These are phyloP conservation scores for Novumbra hubbsi DNA, from an alignment of 2,797 vertebrate species.

Conservation along the genomic window DNA sequence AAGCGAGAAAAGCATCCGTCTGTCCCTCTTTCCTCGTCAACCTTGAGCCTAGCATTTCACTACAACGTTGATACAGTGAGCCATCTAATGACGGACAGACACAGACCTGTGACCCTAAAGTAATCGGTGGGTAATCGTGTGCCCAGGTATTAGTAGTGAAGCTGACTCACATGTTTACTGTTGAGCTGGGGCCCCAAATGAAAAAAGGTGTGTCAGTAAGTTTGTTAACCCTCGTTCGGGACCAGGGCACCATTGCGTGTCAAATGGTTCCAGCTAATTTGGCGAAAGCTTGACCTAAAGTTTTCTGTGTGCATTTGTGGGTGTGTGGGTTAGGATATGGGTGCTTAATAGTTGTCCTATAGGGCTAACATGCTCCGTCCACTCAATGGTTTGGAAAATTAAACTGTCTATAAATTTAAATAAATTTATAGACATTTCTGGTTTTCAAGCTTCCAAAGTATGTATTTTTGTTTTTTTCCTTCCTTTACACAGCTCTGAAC, in stretches of 20 bases:
- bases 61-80: background rate
- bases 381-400: too few species aligned
- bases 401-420: too few species aligned
- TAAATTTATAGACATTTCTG: too few species aligned
- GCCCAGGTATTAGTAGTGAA: background rate
- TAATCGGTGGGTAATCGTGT: background rate
- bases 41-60: background rate
- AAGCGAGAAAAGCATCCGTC: background rate
- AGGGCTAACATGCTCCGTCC: too few species aligned
- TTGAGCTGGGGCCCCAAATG: background rate
- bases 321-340: background rate
- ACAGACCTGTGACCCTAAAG: background rate
- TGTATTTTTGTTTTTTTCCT: too few species aligned
- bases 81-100: background rate
- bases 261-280: background rate
- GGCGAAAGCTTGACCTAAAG: background rate
- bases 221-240: background rate
- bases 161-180: background rate
- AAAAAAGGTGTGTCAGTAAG: background rate
- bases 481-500: too few species aligned
- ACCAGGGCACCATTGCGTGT: background rate
- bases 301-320: slow-evolving; percentile 22
- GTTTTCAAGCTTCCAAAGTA: too few species aligned
- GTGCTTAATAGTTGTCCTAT: too few species aligned
- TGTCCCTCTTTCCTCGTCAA: background rate